Percentiles rank a stretch among this genome's conserved stretches.
Evolutionary conservation across 2,888 invertebrate species (phyloP).

Genomic region (Dinocampus coccinellae): DNA sequence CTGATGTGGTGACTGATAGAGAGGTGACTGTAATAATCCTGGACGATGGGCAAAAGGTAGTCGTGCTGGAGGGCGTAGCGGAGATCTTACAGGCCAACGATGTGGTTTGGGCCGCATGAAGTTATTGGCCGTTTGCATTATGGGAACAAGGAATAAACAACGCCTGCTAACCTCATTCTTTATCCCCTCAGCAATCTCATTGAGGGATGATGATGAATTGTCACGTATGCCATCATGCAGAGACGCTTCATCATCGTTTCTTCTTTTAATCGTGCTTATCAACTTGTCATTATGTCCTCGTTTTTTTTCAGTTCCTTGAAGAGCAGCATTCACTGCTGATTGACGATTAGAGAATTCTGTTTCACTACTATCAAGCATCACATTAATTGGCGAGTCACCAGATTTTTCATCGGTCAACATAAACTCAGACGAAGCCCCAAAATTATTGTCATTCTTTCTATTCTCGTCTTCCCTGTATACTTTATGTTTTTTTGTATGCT

Average conservation of each 20-base stretch:
- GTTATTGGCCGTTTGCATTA: not conserved
- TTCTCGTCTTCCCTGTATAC: not conserved
- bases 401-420: not conserved
- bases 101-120: not conserved
- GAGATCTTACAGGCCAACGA: too few species aligned
- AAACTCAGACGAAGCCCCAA: not conserved
- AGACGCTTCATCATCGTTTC: not conserved
- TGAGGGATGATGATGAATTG: not conserved
- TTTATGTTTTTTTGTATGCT: not conserved
- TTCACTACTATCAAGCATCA: not conserved
- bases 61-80: too few species aligned
- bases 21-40: too few species aligned
- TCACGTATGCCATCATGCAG: not conserved
- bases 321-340: slow-evolving; percentile 1
- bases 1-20: too few species aligned
- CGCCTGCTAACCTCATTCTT: slow-evolving; percentile 31
- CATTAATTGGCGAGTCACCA: not conserved
- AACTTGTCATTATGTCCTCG: not conserved
- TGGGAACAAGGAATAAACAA: slow-evolving; percentile 10
- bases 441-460: not conserved
- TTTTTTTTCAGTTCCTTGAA: not conserved
- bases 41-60: not conserved
- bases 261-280: not conserved
- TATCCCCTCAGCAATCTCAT: not conserved
- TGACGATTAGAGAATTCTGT: not conserved